Percentiles rank a stretch among this genome's conserved stretches.
These are phyloP conservation scores for Gila robusta DNA, from an alignment of 2,797 vertebrate species.

Conservation along the genomic window DNA sequence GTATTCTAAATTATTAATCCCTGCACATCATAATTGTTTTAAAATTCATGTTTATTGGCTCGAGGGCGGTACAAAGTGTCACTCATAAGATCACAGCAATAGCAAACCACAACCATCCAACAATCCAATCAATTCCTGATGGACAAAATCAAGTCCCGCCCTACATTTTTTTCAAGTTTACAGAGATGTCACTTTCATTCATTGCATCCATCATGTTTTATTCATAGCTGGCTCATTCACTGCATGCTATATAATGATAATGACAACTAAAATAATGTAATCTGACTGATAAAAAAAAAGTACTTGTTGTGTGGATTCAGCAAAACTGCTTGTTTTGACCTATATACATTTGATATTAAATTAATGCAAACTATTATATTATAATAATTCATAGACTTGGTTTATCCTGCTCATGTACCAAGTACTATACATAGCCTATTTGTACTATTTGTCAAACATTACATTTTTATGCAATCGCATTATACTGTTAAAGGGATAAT, in stretches of 20 bases:
- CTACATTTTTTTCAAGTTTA: no score
- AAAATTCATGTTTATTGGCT: no score
- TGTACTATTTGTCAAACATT: background rate
- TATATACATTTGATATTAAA: background rate
- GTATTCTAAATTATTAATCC: no score
- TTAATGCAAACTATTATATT: background rate
- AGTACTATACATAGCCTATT: background rate
- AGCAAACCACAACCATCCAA: no score
- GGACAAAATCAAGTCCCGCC: no score
- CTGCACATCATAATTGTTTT: no score
- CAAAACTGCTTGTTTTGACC: background rate
- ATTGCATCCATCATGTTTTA: background rate
- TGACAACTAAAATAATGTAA: background rate
- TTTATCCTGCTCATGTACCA: background rate
- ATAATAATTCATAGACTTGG: background rate
- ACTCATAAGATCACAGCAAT: no score
- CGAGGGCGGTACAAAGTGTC: no score
- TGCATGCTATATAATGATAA: background rate
- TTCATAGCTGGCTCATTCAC: background rate
- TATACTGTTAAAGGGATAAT: background rate
- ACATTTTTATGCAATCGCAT: background rate
- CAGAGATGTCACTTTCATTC: background rate
- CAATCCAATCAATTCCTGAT: no score
- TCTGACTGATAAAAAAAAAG: no score
- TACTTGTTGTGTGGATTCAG: background rate